Evolutionary conservation across 2,888 invertebrate genomes (phyloP).

Genomic region (Trissoscelio sp.): DNA sequence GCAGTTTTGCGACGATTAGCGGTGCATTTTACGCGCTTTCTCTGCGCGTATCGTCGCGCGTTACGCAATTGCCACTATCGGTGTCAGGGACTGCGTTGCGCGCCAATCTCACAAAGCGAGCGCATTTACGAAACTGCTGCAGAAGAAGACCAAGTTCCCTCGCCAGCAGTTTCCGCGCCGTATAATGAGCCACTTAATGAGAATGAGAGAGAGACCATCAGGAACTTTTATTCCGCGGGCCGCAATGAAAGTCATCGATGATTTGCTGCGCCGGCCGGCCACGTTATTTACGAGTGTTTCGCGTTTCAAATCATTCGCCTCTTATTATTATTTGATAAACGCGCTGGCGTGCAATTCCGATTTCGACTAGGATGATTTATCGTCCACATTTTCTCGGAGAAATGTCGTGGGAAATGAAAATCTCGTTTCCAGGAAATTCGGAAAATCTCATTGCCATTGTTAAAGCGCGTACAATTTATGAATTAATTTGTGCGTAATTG

Average conservation of each 20-base stretch:
- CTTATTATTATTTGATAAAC: slow-evolving; percentile 32
- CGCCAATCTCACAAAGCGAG: slow-evolving; percentile 45
- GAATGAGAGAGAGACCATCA: slow-evolving; percentile 16
- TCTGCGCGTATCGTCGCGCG: slow-evolving; percentile 64
- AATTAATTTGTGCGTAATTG: too few relatives aligned
- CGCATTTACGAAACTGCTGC: slow-evolving; percentile 62
- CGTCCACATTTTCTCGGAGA: not conserved
- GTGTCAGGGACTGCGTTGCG: slow-evolving; percentile 70
- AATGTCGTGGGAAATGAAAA: slow-evolving; percentile 18
- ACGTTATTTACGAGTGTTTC: slow-evolving; percentile 41
- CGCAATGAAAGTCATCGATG: slow-evolving; percentile 57
- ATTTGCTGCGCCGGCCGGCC: slow-evolving; percentile 38
- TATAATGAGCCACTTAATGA: slow-evolving; percentile 58
- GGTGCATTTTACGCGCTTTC: slow-evolving; percentile 66
- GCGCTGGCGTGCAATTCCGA: slow-evolving; percentile 6
- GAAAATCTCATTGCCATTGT: not conserved
- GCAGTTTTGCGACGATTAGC: slow-evolving; percentile 69
- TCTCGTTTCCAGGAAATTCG: slow-evolving; percentile 3
- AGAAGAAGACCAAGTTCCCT: slow-evolving; percentile 41
- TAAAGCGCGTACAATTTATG: too few relatives aligned
- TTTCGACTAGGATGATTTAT: slow-evolving; percentile 25
- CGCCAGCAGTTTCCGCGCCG: slow-evolving; percentile 52
- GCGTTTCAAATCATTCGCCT: slow-evolving; percentile 18
- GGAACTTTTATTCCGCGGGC: slow-evolving; percentile 50
- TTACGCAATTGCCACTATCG: slow-evolving; percentile 71